phyloP scores from a whole-genome alignment of 2,113 vertebrate genomes.

The Daubentonia madagascariensis region DNA sequence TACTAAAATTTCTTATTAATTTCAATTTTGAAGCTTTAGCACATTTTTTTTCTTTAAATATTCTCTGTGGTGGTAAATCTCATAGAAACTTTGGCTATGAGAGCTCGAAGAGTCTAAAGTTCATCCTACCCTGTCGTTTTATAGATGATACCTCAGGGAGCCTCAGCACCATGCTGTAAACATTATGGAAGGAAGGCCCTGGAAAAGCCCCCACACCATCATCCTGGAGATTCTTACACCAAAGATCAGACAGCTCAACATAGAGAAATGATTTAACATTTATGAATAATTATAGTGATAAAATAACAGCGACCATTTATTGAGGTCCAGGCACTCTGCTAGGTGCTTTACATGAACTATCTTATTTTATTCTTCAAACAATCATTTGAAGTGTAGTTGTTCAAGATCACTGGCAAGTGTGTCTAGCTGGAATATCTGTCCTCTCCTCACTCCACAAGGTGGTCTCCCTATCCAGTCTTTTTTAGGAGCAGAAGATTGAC shows the following conservation, averaged over 20 bases:
- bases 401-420: not conserved
- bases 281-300: not conserved
- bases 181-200: not conserved
- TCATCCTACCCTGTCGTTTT: not conserved
- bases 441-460: not conserved
- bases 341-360: not conserved
- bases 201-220: not conserved
- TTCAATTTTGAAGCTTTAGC: not conserved
- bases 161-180: not conserved
- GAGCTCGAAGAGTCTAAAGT: conserved; percentile 16
- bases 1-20: conserved; percentile 7
- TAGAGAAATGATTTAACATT: not conserved
- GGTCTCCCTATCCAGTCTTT: not conserved
- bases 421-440: not conserved
- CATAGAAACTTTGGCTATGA: not conserved
- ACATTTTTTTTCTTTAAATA: not conserved
- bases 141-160: not conserved
- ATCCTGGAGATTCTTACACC: not conserved
- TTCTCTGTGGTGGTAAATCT: conserved; percentile 27
- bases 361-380: not conserved
- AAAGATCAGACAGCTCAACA: not conserved
- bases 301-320: not conserved
- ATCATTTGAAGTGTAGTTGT: not conserved
- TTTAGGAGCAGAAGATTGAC: not conserved
- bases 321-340: not conserved